A percentile compares a stretch with the other conserved stretches of the same genome.
phyloP scores from a whole-genome alignment of 2,113 vertebrate genomes.

The Prunella fulvescens region DNA sequence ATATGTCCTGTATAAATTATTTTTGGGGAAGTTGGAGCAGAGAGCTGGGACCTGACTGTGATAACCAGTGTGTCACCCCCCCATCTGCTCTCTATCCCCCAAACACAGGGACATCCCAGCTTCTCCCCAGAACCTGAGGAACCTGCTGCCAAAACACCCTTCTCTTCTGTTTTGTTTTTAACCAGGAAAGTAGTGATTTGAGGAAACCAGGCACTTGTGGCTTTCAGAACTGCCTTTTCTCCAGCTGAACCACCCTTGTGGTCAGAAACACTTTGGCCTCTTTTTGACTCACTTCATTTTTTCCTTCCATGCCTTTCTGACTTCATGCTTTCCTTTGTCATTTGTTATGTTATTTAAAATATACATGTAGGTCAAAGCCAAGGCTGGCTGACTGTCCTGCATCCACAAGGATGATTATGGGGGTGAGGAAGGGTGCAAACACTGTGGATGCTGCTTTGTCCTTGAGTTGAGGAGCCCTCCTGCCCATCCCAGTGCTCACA shows the following conservation, averaged over 20 bases:
- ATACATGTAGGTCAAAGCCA: neutral
- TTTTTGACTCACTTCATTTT: neutral
- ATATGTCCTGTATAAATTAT: neutral
- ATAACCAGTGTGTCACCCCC: neutral
- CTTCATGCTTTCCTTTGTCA: neutral
- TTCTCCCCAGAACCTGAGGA: neutral
- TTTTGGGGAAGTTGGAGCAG: neutral
- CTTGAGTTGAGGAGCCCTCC: neutral
- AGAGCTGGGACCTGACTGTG: neutral
- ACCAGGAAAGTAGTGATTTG: slow-evolving; percentile 1
- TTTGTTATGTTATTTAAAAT: neutral
- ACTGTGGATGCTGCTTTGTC: neutral
- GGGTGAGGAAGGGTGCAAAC: neutral
- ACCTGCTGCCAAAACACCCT: neutral
- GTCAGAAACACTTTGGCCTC: neutral
- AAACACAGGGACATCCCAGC: neutral
- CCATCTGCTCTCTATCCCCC: neutral
- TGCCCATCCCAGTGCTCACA: neutral
- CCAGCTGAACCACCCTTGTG: neutral
- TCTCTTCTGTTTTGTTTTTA: neutral
- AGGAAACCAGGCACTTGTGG: neutral
- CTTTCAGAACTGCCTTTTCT: neutral
- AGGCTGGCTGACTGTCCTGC: neutral
- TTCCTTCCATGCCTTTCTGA: neutral
- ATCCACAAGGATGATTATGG: neutral